These are phyloP conservation scores for Nematopogon swammerdamellus DNA, from an alignment of 2,888 invertebrate genomes.

Conservation along the genomic window DNA sequence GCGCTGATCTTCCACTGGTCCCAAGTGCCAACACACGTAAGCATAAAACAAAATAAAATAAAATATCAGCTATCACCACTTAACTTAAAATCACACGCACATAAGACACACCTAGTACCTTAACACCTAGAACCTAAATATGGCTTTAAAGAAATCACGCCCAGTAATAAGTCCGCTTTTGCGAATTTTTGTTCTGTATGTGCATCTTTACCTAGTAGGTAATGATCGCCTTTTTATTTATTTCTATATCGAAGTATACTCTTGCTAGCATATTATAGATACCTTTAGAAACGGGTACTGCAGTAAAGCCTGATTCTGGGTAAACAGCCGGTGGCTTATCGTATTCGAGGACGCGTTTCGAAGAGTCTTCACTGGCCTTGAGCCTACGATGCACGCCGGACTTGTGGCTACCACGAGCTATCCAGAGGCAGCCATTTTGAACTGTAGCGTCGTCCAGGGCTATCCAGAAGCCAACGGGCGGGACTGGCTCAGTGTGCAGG, in stretches of 20 bases:
- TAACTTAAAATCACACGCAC: no score
- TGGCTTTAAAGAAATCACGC: no score
- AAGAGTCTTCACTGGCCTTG: constrained; percentile 56
- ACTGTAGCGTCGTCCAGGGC: constrained; percentile 90
- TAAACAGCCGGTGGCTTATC: constrained; percentile 67
- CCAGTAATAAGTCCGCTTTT: no score
- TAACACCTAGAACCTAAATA: no score
- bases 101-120: no score
- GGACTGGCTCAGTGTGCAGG: constrained; percentile 79
- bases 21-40: no score
- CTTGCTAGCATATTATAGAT: constrained; percentile 10
- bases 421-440: constrained; percentile 94
- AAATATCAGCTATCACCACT: no score
- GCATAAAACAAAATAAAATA: no score
- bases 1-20: no score
- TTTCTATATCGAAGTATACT: background rate
- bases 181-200: no score
- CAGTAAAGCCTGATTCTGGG: constrained; percentile 68
- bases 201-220: no score
- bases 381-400: constrained; percentile 73
- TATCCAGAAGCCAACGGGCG: constrained; percentile 90
- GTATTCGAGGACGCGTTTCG: constrained; percentile 65
- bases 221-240: no score
- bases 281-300: constrained; percentile 86
- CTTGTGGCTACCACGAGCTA: constrained; percentile 89